phyloP scores from a whole-genome alignment of 2,113 vertebrate genomes.

The Steatornis caripensis region DNA sequence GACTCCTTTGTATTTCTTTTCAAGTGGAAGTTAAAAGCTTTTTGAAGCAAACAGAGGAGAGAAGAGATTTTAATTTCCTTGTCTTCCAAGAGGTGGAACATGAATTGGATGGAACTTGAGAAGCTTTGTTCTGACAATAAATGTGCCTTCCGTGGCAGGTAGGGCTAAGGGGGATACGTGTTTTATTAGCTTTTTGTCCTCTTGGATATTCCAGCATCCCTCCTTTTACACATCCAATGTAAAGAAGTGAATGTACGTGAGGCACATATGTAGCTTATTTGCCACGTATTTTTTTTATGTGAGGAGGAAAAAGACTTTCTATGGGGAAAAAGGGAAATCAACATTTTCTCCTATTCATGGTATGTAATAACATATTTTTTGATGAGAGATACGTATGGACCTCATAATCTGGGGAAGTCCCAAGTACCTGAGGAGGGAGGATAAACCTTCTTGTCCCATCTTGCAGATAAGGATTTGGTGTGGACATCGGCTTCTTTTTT shows the following conservation, averaged over 20 bases:
- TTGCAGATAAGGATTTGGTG: neutral
- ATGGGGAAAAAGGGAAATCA: neutral
- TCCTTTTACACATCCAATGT: neutral
- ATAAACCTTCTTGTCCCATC: neutral
- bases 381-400: neutral
- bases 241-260: neutral
- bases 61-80: neutral
- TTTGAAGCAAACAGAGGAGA: neutral
- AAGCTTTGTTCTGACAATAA: neutral
- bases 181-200: neutral
- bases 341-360: neutral
- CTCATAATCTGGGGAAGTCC: neutral
- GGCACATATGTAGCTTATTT: neutral
- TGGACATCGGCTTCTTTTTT: no score
- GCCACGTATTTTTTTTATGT: neutral
- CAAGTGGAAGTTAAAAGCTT: conserved; percentile 19
- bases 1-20: neutral
- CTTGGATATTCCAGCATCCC: neutral
- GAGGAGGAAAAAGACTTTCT: neutral
- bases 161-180: neutral
- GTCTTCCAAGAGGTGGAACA: neutral
- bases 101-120: neutral
- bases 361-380: neutral
- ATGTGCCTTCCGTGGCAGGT: neutral
- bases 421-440: neutral